phyloP scores from a whole-genome alignment of 2,113 vertebrate genomes.

The Rutilus rutilus region DNA sequence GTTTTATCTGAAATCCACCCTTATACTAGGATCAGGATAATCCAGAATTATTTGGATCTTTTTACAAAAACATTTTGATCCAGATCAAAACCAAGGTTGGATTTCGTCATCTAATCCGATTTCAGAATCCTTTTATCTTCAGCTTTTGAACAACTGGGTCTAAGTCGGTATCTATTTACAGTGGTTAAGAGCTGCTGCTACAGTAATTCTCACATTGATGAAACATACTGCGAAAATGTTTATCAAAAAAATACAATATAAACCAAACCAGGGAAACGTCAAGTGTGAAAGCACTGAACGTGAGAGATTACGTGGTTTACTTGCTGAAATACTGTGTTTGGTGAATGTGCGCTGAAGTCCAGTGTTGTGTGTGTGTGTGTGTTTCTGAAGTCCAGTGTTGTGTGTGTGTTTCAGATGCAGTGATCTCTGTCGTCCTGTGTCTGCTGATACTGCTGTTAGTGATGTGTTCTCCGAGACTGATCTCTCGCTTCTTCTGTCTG shows the following conservation, averaged over 20 bases:
- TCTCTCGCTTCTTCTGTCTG: background rate
- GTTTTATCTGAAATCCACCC: no score
- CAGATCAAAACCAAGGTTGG: no score
- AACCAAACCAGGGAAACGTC: background rate
- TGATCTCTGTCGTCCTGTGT: background rate
- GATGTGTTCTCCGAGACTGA: background rate
- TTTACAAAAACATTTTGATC: no score
- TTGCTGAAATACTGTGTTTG: background rate
- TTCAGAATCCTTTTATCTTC: no score
- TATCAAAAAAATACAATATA: background rate
- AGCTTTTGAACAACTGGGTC: no score
- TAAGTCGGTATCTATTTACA: no score
- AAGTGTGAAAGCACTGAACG: background rate
- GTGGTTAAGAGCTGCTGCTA: background rate
- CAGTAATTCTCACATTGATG: background rate
- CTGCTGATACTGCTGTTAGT: background rate
- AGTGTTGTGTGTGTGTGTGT: background rate
- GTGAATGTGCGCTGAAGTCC: background rate
- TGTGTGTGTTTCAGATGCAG: conserved; percentile 26
- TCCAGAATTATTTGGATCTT: no score
- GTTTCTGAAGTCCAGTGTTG: no score
- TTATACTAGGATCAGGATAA: no score
- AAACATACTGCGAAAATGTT: background rate
- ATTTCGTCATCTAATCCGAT: no score
- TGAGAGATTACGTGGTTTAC: background rate